phyloP scores from a whole-genome alignment of 2,797 vertebrate species.

The Micrastur ruficollis region DNA sequence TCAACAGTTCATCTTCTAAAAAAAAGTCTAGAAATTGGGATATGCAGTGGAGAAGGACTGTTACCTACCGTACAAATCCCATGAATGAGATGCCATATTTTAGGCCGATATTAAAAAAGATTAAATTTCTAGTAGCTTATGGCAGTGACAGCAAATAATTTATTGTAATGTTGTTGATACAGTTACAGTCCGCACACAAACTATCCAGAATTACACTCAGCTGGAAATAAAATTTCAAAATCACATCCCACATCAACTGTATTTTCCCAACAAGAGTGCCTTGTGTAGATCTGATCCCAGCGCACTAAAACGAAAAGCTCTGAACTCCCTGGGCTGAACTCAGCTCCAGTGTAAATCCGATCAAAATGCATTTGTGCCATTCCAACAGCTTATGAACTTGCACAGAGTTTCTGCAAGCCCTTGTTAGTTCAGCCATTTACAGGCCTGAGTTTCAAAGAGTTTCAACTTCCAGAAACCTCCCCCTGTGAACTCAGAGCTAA shows the following conservation, averaged over 20 bases:
- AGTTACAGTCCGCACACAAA: neutral
- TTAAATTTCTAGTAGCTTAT: neutral
- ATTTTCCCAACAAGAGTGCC: neutral
- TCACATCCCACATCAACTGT: neutral
- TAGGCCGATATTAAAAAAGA: neutral
- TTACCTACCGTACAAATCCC: neutral
- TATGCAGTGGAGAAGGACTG: neutral
- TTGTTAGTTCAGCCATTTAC: neutral
- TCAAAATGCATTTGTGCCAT: neutral
- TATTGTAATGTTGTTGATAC: neutral
- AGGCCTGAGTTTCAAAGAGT: neutral
- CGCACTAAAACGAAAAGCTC: neutral
- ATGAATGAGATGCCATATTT: neutral
- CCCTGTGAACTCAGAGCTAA: neutral
- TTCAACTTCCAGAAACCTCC: neutral
- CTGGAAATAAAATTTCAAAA: neutral
- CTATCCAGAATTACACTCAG: neutral
- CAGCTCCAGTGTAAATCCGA: neutral
- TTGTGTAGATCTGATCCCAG: neutral
- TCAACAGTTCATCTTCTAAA: neutral
- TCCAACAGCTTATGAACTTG: neutral
- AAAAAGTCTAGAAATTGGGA: neutral
- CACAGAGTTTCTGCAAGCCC: neutral
- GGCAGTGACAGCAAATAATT: neutral
- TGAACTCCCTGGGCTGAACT: neutral